Evolutionary conservation across 2,113 vertebrate species (phyloP).

Genomic region (Hoplias malabaricus): DNA sequence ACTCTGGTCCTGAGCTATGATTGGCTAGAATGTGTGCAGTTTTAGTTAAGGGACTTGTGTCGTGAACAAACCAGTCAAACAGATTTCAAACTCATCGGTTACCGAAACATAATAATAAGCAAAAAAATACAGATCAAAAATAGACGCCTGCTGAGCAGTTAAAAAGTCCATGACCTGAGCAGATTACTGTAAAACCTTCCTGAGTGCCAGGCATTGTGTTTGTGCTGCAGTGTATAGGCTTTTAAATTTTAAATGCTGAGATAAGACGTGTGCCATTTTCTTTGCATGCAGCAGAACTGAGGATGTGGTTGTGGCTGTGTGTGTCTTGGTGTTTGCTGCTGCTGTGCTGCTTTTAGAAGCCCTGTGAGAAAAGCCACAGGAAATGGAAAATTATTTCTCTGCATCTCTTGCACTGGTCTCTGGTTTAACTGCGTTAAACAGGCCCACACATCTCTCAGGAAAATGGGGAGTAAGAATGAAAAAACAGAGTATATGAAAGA

Average conservation of each 20-base stretch:
- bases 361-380: slow-evolving; percentile 67
- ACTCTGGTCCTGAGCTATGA: too few species aligned
- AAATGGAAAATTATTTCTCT: slow-evolving; percentile 69
- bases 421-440: slow-evolving; percentile 11
- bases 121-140: not conserved
- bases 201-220: not conserved
- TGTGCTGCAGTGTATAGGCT: slow-evolving; percentile 32
- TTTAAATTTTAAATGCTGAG: slow-evolving; percentile 36
- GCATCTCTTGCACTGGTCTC: slow-evolving; percentile 10
- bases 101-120: not conserved
- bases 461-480: not conserved
- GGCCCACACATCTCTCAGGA: not conserved
- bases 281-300: slow-evolving; percentile 54
- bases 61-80: not conserved
- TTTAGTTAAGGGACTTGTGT: not conserved
- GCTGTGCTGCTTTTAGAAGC: slow-evolving; percentile 59
- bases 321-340: not conserved
- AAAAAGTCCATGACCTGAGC: not conserved
- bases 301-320: slow-evolving; percentile 71
- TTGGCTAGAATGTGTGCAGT: too few species aligned
- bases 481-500: not conserved
- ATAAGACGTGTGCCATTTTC: slow-evolving; percentile 46
- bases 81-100: not conserved
- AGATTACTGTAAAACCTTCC: not conserved
- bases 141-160: not conserved